phyloP scores from a whole-genome alignment of 2,888 invertebrate species.

The Meiosimyza platycephala region DNA sequence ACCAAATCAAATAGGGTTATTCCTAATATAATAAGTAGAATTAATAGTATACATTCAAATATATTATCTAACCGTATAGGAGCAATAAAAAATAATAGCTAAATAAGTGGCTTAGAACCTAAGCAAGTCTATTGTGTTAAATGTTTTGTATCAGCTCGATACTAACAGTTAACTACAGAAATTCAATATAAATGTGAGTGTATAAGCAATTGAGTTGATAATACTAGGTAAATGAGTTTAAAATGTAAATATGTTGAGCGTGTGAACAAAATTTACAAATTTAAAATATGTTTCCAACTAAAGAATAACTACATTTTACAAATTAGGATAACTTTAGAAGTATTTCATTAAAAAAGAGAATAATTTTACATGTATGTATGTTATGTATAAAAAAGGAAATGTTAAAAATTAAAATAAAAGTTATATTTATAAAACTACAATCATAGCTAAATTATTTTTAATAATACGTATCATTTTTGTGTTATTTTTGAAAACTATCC shows the following conservation, averaged over 20 bases:
- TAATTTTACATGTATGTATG: conserved; percentile 22
- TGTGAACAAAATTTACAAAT: conserved; percentile 2
- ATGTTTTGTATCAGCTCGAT: not conserved
- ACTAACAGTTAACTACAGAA: conserved; percentile 4
- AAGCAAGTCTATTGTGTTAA: conserved; percentile 5
- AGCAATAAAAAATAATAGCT: conserved; percentile 13
- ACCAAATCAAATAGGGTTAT: conserved; percentile 13
- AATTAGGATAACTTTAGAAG: conserved; percentile 2
- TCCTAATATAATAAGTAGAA: conserved; percentile 7
- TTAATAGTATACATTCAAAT: conserved; percentile 24
- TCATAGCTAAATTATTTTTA: conserved; percentile 21
- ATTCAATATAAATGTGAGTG: conserved; percentile 10
- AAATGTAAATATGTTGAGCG: conserved; percentile 10
- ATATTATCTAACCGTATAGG: conserved; percentile 11
- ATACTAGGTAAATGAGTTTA: conserved; percentile 8
- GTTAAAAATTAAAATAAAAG: conserved; percentile 13
- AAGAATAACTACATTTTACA: conserved; percentile 3
- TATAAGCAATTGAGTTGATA: not conserved
- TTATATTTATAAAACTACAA: conserved; percentile 11
- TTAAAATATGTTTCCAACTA: not conserved
- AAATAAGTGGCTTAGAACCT: not conserved
- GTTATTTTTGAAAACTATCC: conserved; percentile 27
- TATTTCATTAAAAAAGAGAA: conserved; percentile 6
- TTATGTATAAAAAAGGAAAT: conserved; percentile 22
- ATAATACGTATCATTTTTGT: conserved; percentile 24